Evolutionary conservation across 1,140 invertebrate genomes (phyloP), one percentile per base, ranked within the genome.

Genomic region (Magallana angulata): DNA sequence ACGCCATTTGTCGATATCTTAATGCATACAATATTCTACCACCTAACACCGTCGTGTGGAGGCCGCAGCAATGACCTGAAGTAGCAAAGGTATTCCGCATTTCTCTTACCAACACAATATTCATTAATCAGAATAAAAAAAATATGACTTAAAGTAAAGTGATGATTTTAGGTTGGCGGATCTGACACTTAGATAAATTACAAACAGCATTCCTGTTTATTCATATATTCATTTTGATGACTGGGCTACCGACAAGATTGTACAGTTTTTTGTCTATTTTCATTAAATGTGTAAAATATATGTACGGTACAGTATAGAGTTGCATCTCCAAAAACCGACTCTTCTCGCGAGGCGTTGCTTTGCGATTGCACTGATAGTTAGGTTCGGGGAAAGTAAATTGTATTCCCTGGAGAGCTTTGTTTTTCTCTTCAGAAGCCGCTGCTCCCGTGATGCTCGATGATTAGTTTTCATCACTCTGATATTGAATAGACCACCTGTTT

Each of bases 401-500:
- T 76, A 30, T 30, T 76, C 68, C 24, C 68, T 30, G 24, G 68
- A 76, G 68, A 24, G 24, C 12, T 24, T 8, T 76, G 68, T 30
- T 76, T 76, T 76, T 76, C 68, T 76, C 68, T 30, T 76, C 68
- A 76, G 68, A 30, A 76, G 68, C 24, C 24, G 68, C 68, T 30
- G 68, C 36, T 76, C 68, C 24, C 14, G 18, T 76, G 24, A 14
- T 12, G 9, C 7, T 18, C 18, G 68, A 30, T 76, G 68, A 76
- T 76, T 76, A 76, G 30, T 36, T 76, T 76, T 76, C 68, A 71
- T 24, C 3, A 30, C 68, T 30, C 68, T 76, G 68, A 76, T 76
- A 76, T 76, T 76, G 68, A 76, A 76, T 76, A 30, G 68, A 76
- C 68, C 68, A 76, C 68, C 68, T 76, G 68, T 76, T 76, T 76